Evolutionary conservation across 2,113 vertebrate genomes (phyloP), one percentile per base, ranked within the genome.

Genomic region (Eptesicus fuscus): DNA sequence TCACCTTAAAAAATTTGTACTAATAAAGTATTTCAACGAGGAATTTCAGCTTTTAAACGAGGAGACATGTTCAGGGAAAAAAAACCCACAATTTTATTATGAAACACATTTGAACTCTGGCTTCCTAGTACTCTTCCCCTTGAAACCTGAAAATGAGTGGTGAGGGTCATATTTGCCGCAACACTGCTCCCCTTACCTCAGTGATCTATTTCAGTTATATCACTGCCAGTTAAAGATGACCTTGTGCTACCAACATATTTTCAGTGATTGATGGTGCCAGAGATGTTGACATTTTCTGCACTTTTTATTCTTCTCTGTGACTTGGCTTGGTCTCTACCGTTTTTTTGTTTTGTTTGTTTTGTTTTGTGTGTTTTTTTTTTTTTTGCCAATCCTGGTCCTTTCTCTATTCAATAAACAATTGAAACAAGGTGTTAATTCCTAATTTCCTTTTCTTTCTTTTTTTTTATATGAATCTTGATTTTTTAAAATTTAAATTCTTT

Each of bases 31-130:
- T 85, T 92, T 85, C 59, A 88, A 70, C 90, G 18, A 88, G 17
- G 30, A 86, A 80, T 97, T 93, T 82, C n/a, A 76, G 30, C 18
- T 80, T 18, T 56, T 93, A 53, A 78, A 37, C 88, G 65, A 79
- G 56, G 6, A 67, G 3, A 67, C 1, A 69, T 70, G 35, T 63
- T 69, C 23, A 85, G 40, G n/a, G 59, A 30, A 30, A 14, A 63
- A 25, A 77, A 84, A 61, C 9, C 23, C 25, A 90, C 4, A 56
- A 84, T 80, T 90, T 78, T 93, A 80, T 70, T 74, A 37, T 74
- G 30, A 94, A 95, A 93, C 83, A 63, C 51, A 61, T 83, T 56
- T 79, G 25, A 87, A 78, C 7, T 30, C 70, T 74, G 56, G 3
- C 9, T 90, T 90, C 28, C 10, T n/a, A 76, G 30, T 40, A 32